Evolutionary conservation across 1,140 invertebrate species (phyloP), one percentile per base, ranked within the genome.

Genomic region (Drosophila suzukii): DNA sequence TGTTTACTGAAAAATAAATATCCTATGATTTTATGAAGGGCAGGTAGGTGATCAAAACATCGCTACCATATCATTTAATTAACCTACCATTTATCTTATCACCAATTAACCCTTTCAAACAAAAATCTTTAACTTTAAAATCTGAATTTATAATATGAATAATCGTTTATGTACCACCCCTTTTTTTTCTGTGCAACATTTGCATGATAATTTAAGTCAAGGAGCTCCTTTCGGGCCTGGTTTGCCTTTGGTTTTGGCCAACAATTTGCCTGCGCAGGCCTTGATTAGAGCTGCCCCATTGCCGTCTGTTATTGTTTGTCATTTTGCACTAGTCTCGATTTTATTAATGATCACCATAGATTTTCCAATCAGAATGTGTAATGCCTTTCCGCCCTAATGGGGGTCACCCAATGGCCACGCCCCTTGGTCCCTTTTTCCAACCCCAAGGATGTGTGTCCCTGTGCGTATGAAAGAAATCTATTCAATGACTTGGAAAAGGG

Each of bases 401-500:
- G 51, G 56, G 50, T 62, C 65, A 44, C 24, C 30, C 11, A 24
- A 24, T 24, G 17, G 34, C 15, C 66, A 46, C 24, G 53, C 61
- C 32, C n/a, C 47, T 24, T 34, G 27, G 41, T 61, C 39, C 60
- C 61, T 81, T 73, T 77, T 74, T 51, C 27, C 66, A 8, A n/a
- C 13, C 6, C n/a, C 50, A 47, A 49, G 17, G 66, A 44, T 39
- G 24, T 39, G 24, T 58, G 38, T 65, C 3, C 5, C 27, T 27
- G 32, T 50, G 39, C 49, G 46, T 12, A 15, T 46, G 51, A 50
- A 55, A 38, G 58, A 67, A 85, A 74, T 79, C 76, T 67, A 83
- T 83, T 88, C 80, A 88, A 88, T 84, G 80, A 57, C 65, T 80
- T 81, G 84, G 84, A 88, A 88, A 88, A 89, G 84, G 84, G 84